phyloP scores from a whole-genome alignment of 2,888 invertebrate species.

The Geophilus truncorum region DNA sequence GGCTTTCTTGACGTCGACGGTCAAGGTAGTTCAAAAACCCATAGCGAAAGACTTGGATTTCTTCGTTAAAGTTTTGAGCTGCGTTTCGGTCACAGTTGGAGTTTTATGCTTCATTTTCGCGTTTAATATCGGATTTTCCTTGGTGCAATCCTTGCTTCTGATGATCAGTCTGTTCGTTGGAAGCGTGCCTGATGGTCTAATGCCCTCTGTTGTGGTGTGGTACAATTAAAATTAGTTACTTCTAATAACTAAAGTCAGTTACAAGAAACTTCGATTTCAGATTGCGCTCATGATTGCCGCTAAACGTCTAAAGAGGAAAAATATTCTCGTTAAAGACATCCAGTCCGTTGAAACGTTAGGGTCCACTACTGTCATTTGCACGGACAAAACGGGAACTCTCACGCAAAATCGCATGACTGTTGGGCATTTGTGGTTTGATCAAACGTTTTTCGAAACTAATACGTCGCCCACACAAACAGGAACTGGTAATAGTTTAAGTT shows the following conservation, averaged over 20 bases:
- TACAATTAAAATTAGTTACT: slow-evolving; percentile 42
- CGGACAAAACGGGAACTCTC: slow-evolving; percentile 42
- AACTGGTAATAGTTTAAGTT: background rate
- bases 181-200: slow-evolving; percentile 42
- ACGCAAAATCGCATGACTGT: slow-evolving; percentile 56
- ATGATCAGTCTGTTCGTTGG: slow-evolving; percentile 42
- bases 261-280: slow-evolving; percentile 39
- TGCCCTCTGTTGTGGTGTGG: slow-evolving; percentile 60
- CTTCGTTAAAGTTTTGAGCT: slow-evolving; percentile 53
- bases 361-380: slow-evolving; percentile 49
- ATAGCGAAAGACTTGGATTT: slow-evolving; percentile 54
- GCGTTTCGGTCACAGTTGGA: slow-evolving; percentile 39
- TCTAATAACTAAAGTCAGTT: background rate
- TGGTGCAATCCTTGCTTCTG: slow-evolving; percentile 40
- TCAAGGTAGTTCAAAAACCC: slow-evolving; percentile 52
- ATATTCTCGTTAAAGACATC: slow-evolving; percentile 42
- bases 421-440: slow-evolving; percentile 53
- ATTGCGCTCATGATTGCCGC: slow-evolving; percentile 55
- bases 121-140: slow-evolving; percentile 39
- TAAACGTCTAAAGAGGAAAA: slow-evolving; percentile 43
- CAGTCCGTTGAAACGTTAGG: slow-evolving; percentile 55
- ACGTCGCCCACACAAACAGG: slow-evolving; percentile 34
- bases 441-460: slow-evolving; percentile 48
- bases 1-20: slow-evolving; percentile 42
- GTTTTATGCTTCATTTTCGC: slow-evolving; percentile 39